Conservation (phyloP, 2,888 invertebrate species). For the Pycnomerus fuliginosus region DNA sequence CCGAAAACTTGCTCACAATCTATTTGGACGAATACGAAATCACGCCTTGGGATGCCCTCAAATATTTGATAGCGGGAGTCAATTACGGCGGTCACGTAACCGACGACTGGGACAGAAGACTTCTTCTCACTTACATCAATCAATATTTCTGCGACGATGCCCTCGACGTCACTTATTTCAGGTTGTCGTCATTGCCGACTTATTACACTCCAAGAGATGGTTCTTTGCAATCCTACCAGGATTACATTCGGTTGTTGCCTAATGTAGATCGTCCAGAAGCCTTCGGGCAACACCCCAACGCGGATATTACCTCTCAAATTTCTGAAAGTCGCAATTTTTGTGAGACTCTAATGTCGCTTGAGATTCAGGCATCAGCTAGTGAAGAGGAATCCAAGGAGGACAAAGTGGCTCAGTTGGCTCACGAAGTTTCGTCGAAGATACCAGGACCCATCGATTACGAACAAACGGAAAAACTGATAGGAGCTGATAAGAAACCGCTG, state of each 20-base stretch:
- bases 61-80: constrained; percentile 84
- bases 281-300: constrained; percentile 88
- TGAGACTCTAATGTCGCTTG: constrained; percentile 75
- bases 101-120: constrained; percentile 72
- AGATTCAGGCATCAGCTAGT: constrained; percentile 61
- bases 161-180: constrained; percentile 64
- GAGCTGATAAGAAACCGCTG: constrained; percentile 71
- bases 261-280: constrained; percentile 80
- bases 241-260: constrained; percentile 77
- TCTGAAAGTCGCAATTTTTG: constrained; percentile 73
- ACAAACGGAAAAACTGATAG: constrained; percentile 72
- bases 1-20: constrained; percentile 78
- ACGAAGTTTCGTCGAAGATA: constrained; percentile 71
- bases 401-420: constrained; percentile 67
- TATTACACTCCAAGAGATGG: constrained; percentile 86
- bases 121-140: constrained; percentile 79
- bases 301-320: constrained; percentile 84
- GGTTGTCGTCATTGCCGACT: constrained; percentile 70
- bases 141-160: constrained; percentile 77
- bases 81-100: constrained; percentile 88
- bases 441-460: constrained; percentile 77
- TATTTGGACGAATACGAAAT: constrained; percentile 82
- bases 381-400: constrained; percentile 65
- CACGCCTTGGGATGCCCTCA: constrained; percentile 88
- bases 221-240: constrained; percentile 75